Evolutionary conservation across 2,888 invertebrate genomes (phyloP), one percentile per base, ranked within the genome.

Genomic region (Yponomeuta plumbellus): DNA sequence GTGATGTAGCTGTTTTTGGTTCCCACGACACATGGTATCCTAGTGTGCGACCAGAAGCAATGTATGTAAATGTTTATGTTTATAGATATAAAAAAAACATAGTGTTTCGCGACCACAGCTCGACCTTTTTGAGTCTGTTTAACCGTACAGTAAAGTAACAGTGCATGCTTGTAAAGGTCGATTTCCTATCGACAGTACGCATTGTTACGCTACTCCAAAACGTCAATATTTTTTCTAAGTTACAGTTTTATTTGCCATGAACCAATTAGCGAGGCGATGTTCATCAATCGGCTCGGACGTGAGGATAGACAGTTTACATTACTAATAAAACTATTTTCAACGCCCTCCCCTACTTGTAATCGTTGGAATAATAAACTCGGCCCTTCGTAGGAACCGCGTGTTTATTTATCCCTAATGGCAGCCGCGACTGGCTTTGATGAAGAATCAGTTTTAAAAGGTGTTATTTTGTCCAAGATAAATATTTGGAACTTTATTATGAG

Each of bases 291-390:
- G 5, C 21, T 74, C 75, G 78, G 78, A 79, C 78, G 76, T 67
- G 67, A 68, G 72, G 78, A 81, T 81, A 80, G 79, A 80, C 40
- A 8, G 63, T 76, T 76, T 75, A 72, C 75, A 72, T 71, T 70
- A 70, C 76, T 73, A 76, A 77, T 80, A 76, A 75, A 79, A 77
- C 73, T 73, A 73, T 75, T 78, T 81, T 80, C 76, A 81, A 75
- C 73, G 74, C 69, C 69, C 69, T 70, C 71, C 69, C 22, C 63
- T 65, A 65, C 68, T 69, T 52, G 52, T 67, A 68, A 70, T 75
- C 76, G 73, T 77, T 79, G 74, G 73, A 78, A 78, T 77, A 79
- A 80, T 79, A 81, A 77, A 78, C 75, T 40, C 22, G 21, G n/a
- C 57, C 61, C 56, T 65, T n/a, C 67, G 65, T 67, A 67, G 58